Conservation (phyloP, 2,797 vertebrate genomes). For the Xenopus petersii region DNA sequence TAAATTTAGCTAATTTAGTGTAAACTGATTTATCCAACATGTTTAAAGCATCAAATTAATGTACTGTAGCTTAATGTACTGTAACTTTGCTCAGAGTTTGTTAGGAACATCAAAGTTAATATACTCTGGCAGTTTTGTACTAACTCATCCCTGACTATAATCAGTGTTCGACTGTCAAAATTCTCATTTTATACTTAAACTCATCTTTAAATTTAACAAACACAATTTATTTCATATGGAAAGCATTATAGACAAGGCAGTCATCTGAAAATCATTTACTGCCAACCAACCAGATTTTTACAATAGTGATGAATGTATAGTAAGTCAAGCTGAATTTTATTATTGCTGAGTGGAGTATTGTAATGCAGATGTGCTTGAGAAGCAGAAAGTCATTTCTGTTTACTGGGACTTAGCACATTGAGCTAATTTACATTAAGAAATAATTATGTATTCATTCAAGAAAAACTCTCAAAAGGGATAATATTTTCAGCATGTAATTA, state of each 20-base stretch:
- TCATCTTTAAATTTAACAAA: background rate
- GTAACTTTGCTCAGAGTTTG: background rate
- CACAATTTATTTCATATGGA: background rate
- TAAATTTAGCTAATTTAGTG: too few relatives aligned
- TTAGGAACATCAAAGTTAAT: conserved; percentile 1
- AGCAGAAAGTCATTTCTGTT: conserved; percentile 3
- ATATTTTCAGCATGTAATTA: too few relatives aligned
- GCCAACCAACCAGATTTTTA: background rate
- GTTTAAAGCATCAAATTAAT: background rate
- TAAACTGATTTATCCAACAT: too few relatives aligned
- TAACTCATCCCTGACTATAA: conserved; percentile 3
- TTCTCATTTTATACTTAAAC: background rate
- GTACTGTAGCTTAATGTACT: conserved; percentile 4
- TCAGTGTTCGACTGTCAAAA: background rate
- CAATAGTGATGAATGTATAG: background rate
- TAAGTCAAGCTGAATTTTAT: background rate
- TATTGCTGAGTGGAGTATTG: conserved; percentile 4
- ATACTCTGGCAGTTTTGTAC: background rate
- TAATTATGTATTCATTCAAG: background rate
- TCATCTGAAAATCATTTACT: conserved; percentile 1
- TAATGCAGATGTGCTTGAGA: conserved; percentile 13
- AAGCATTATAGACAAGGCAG: background rate
- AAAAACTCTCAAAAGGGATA: background rate
- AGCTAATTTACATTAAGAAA: background rate
- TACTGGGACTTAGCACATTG: background rate